Conservation (phyloP, 2,797 vertebrate species). For the Mastacembelus armatus region DNA sequence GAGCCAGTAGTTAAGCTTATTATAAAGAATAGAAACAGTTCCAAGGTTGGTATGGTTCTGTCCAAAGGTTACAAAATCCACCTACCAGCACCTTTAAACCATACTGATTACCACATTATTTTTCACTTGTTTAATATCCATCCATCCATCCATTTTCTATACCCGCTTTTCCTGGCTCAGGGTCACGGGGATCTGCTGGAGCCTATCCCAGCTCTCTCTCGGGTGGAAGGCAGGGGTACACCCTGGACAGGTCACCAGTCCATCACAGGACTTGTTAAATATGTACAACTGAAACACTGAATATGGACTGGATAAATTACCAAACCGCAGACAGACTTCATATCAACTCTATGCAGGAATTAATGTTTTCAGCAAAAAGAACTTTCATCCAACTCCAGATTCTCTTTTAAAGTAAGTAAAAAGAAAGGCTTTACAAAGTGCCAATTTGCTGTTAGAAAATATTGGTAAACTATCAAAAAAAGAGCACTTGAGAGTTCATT, state of each 20-base stretch:
- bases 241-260: too few relatives aligned
- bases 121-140: too few relatives aligned
- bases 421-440: not conserved
- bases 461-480: slow-evolving; percentile 1
- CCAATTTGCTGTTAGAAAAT: not conserved
- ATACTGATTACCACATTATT: not conserved
- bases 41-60: too few relatives aligned
- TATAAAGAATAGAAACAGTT: not conserved
- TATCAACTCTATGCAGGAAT: not conserved
- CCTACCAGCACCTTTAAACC: not conserved
- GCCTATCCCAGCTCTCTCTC: too few relatives aligned
- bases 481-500: slow-evolving; percentile 5
- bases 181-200: too few relatives aligned
- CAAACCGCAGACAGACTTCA: not conserved
- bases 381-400: not conserved
- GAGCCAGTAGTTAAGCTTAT: too few relatives aligned
- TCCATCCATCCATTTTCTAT: too few relatives aligned
- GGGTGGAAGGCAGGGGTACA: too few relatives aligned
- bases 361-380: not conserved
- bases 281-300: too few relatives aligned
- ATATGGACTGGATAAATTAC: slow-evolving; percentile 1
- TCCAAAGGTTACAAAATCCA: too few relatives aligned
- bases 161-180: too few relatives aligned
- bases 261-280: too few relatives aligned
- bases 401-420: not conserved